Evolutionary conservation across 2,888 invertebrate genomes (phyloP).

Genomic region (Pediacus dermestoides): DNA sequence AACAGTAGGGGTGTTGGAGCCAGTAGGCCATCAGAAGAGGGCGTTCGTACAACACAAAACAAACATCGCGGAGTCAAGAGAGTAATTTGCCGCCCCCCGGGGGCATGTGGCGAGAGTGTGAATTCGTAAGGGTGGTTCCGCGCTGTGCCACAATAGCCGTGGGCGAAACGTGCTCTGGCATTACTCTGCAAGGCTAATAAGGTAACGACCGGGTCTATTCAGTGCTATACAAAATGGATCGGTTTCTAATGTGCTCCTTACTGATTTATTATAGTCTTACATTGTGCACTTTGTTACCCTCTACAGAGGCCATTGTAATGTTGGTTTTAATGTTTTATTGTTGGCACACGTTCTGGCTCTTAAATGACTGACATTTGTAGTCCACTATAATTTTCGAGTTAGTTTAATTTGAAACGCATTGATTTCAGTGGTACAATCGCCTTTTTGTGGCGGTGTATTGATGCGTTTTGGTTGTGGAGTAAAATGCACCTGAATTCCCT

Average conservation of each 20-base stretch:
- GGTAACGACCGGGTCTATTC: conserved; percentile 38
- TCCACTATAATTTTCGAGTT: too few species aligned
- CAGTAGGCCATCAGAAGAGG: neutral
- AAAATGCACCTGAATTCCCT: too few species aligned
- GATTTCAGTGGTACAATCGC: too few species aligned
- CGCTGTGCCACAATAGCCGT: conserved; percentile 38
- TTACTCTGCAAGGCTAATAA: conserved; percentile 42
- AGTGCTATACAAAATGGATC: conserved; percentile 36
- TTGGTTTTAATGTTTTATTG: conserved; percentile 39
- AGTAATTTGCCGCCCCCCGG: conserved; percentile 32
- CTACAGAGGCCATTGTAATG: conserved; percentile 18
- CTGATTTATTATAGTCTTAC: conserved; percentile 45
- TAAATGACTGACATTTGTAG: too few species aligned
- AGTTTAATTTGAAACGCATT: too few species aligned
- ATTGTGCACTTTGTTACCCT: conserved; percentile 32
- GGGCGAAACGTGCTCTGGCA: conserved; percentile 44
- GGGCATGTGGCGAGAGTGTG: conserved; percentile 14
- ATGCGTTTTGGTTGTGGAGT: too few species aligned
- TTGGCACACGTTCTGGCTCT: conserved; percentile 41
- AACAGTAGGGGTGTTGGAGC: conserved; percentile 1
- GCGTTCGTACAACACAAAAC: conserved; percentile 12
- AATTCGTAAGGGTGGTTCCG: conserved; percentile 15
- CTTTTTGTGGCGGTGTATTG: too few species aligned
- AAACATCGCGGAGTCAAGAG: conserved; percentile 23
- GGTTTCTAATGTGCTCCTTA: conserved; percentile 40